Evolutionary conservation across 2,888 invertebrate genomes (phyloP), one percentile per base, ranked within the genome.

Genomic region (Flabesymbios commensalis): DNA sequence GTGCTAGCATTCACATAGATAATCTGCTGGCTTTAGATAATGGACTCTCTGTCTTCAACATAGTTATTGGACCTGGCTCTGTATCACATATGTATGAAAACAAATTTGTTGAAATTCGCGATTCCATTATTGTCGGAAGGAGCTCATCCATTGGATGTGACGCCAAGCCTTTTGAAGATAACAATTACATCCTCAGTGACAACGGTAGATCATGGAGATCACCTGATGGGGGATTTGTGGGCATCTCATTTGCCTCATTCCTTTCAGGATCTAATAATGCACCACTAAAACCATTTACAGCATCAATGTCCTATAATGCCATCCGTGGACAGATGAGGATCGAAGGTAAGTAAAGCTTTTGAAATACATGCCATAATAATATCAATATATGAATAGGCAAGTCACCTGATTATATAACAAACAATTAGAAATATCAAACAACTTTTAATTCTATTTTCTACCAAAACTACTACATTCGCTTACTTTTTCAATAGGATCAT

Each of bases 121-220:
- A 77, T 49, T 69, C 73, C 4, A 22, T 70, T 1, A 63, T 79
- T 31, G 71, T 80, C n/a, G 79, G 77, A 5, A 68, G 62, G 10
- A 74, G 74, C 2, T 33, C 61, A 14, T 60, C 64, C 1, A 76
- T 71, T 61, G 72, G 74, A 63, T 79, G 78, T 60, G 57, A 47
- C 19, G 24, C n/a, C 26, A 24, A 39, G 14, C 5, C 10, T n/a
- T 4, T 5, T n/a, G 28, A 45, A 7, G 58, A 26, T 33, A 3
- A 14, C 14, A 64, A 60, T 33, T 42, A 64, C 2, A 3, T 10
- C 14, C 33, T 32, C 7, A 49, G 42, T 48, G 61, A 7, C 1
- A 47, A 28, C 26, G 61, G 57, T 2, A 29, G 64, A 26, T 49
- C 64, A 10, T 61, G 47, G 59, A 14, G 29, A 14, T 39, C 56